Evolutionary conservation across 2,888 invertebrate species (phyloP), one percentile per base, ranked within the genome.

Genomic region (Dolomedes plantarius): DNA sequence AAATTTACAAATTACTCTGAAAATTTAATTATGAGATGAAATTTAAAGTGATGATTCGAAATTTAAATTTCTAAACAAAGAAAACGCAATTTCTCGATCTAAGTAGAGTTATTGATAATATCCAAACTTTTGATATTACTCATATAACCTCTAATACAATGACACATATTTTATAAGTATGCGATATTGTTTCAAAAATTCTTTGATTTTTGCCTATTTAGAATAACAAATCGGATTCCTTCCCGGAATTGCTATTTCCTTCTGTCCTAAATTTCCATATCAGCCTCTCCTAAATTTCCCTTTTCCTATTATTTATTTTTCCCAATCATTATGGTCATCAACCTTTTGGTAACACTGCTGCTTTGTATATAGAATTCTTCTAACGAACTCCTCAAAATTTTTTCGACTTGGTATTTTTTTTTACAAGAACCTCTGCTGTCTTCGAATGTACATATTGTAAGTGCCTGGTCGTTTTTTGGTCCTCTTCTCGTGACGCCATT

Each of bases 71-170:
- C 13, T 56, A 27, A 9, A 31, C 23, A 19, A 75, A 68, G 31
- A 28, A 67, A 27, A 75, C 46, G 46, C 9, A 7, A 36, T 28
- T 62, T 46, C 46, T 29, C 13, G 27, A 41, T 13, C 31, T 6
- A 50, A 28, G 23, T 29, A 56, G 29, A 62, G 29, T 73, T 85
- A 73, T 73, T 85, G 77, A 50, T 85, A 62, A 77, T 85, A 77
- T 85, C 83, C 23, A 28, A 62, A 28, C 19, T 13, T 3, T 50
- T 72, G 83, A 85, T 85, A 85, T 72, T 71, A 77, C 73, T 77
- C 77, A 85, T 23, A 73, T 77, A 78, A 39, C 56, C 41, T 46
- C 36, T 39, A n/a, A n/a, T n/a, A n/a, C n/a, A n/a, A n/a, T n/a
- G n/a, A n/a, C n/a, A n/a, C n/a, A n/a, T n/a, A n/a, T n/a, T n/a